These are phyloP conservation scores for Lerema accius DNA, from an alignment of 1,140 invertebrate species.

Conservation along the genomic window DNA sequence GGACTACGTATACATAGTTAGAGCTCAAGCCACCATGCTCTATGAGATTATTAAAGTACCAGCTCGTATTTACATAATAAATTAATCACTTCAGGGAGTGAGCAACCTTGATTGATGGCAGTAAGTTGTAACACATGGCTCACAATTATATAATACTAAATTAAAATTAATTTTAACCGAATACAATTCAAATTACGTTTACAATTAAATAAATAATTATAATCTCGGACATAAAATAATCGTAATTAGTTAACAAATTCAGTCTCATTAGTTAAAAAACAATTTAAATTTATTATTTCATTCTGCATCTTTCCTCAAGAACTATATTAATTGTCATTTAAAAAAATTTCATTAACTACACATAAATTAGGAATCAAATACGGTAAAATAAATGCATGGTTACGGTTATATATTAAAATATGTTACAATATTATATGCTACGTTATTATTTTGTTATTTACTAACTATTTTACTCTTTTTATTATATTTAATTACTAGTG, in stretches of 20 bases:
- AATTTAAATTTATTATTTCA: conserved; percentile 53
- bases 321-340: conserved; percentile 37
- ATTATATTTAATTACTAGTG: conserved; percentile 15
- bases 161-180: conserved; percentile 49
- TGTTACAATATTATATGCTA: no score
- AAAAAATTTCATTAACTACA: conserved; percentile 26
- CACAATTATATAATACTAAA: conserved; percentile 44
- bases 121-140: conserved; percentile 43
- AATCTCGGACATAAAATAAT: conserved; percentile 64
- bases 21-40: background rate
- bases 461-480: conserved; percentile 30
- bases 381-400: conserved; percentile 45
- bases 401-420: conserved; percentile 35
- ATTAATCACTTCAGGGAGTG: conserved; percentile 13
- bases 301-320: conserved; percentile 65
- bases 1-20: background rate
- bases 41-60: conserved; percentile 28
- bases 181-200: conserved; percentile 49
- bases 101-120: conserved; percentile 46
- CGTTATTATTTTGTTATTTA: no score
- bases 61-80: background rate
- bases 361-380: conserved; percentile 30
- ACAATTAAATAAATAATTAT: conserved; percentile 76
- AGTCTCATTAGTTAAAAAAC: conserved; percentile 77
- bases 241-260: conserved; percentile 75